Base-by-base conservation (phyloP, 2,888 invertebrate genomes). In the Mesorhabditis sp. region DNA sequence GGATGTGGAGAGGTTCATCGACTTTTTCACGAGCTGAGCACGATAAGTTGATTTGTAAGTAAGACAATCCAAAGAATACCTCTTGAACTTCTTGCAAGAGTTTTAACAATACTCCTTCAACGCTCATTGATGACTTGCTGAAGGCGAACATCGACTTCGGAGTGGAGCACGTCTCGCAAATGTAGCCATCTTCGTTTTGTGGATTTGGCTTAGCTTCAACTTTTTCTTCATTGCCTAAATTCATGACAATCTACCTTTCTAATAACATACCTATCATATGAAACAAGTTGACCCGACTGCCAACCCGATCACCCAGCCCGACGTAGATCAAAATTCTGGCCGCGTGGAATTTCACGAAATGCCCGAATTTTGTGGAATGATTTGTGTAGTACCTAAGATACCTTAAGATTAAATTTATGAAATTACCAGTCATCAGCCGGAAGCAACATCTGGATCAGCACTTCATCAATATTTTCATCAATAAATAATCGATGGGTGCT, bases 301-400 rank as follows among this genome's bases (percentile, higher is more conserved):
- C 90, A 66, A 90, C 89, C 62, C 90, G 86, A 77, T 90, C 89
- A 74, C 90, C 89, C 76, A 90, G 88, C 43, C 90, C 90, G 80
- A 90, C 87, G 83, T 90, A 90, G 72, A 90, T 90, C 41, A 90
- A 87, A 15, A 90, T 89, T 67, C 90, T 82, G 4, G 90, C 90
- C 0, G 90, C 90, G 83, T 90, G 90, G 85, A 90, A 90, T 81
- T 90, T 90, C 70, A 90, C 90, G 80, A 89, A 90, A 70, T 88
- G 87, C 67, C 90, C 90, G 81, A 90, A 90, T 82, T 89, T 89
- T 66, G 90, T 90, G 78, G 89, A 90, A 84, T 90, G 90, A 82
- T 90, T 90, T 66, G 90, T 90, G 86, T 90, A 90, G 86, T 90
- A 90, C 89, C 79, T 79, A 43, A 15, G 68, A 68, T 15, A n/a